Conservation (phyloP, 2,113 vertebrate species). For the Petaurus breviceps region DNA sequence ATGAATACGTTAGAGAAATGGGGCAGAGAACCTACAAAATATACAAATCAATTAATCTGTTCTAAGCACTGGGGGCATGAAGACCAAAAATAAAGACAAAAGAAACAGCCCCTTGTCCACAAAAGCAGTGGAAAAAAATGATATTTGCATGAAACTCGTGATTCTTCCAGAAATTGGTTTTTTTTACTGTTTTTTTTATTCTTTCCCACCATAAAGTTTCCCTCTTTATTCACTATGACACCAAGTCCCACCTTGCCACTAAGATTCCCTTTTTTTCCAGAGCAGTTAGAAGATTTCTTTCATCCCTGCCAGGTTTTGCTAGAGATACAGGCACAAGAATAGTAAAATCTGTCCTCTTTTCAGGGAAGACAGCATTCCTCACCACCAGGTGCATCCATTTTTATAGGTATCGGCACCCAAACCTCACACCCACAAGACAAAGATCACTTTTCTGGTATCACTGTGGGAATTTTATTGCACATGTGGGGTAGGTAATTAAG, state of each 20-base stretch:
- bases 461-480: background rate
- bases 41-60: background rate
- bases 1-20: background rate
- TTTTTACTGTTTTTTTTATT: background rate
- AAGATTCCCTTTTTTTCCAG: slow-evolving; percentile 5
- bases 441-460: background rate
- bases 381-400: slow-evolving; percentile 29
- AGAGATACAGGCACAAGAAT: background rate
- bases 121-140: slow-evolving; percentile 28
- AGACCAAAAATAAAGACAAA: background rate
- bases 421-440: slow-evolving; percentile 25
- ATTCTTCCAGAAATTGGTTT: slow-evolving; percentile 33
- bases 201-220: background rate
- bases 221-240: background rate
- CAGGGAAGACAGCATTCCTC: background rate
- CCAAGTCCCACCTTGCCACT: background rate
- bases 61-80: background rate
- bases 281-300: background rate
- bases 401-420: background rate
- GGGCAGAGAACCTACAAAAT: background rate
- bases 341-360: background rate
- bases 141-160: slow-evolving; percentile 9
- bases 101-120: background rate
- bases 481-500: slow-evolving; percentile 8
- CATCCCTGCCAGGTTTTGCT: background rate